Conservation (phyloP, 2,888 invertebrate genomes). For the Lasiommata megera region DNA sequence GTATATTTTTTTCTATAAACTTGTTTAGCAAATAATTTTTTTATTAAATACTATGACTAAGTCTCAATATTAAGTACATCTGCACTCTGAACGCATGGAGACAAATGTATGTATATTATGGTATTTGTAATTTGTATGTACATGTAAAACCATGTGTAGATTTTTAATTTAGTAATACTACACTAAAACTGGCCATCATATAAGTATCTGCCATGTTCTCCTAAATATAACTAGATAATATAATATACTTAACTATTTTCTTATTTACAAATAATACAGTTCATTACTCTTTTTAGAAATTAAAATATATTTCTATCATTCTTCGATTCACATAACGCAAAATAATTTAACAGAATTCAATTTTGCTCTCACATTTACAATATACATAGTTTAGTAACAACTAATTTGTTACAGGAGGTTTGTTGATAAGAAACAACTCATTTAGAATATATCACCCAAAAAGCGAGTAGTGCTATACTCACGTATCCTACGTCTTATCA, state of each 20-base stretch:
- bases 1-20: conserved; percentile 10
- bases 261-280: conserved; percentile 85
- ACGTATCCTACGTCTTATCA: conserved; percentile 74
- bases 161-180: conserved; percentile 84
- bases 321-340: conserved; percentile 82
- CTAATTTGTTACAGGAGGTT: conserved; percentile 59
- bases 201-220: conserved; percentile 85
- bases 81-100: conserved; percentile 58
- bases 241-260: conserved; percentile 83
- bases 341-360: conserved; percentile 82
- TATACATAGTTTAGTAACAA: conserved; percentile 75
- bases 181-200: conserved; percentile 86
- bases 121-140: conserved; percentile 63
- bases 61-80: conserved; percentile 27
- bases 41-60: not conserved
- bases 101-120: conserved; percentile 50
- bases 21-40: conserved; percentile 4
- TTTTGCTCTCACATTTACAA: conserved; percentile 81
- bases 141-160: conserved; percentile 81
- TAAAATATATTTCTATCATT: conserved; percentile 81
- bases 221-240: conserved; percentile 81
- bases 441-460: conserved; percentile 80
- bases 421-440: conserved; percentile 73
- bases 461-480: conserved; percentile 77
- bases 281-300: conserved; percentile 79